These are phyloP conservation scores for Anastrepha obliqua DNA, from an alignment of 1,140 invertebrate species.

Conservation along the genomic window DNA sequence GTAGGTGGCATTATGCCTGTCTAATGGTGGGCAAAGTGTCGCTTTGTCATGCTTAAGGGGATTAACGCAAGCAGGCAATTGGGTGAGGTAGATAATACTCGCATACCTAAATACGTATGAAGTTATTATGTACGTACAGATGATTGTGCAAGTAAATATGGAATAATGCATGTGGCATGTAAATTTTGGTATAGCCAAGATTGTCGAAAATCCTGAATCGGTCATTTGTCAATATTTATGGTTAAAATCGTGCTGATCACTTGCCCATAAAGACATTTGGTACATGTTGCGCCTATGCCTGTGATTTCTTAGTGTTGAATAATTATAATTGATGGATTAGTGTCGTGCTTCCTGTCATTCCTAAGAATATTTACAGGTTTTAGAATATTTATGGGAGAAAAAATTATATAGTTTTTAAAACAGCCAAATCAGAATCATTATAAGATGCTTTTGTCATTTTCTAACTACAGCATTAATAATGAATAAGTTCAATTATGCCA, in stretches of 20 bases:
- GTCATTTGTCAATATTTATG: neutral
- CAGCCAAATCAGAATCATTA: no score
- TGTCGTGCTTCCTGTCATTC: neutral
- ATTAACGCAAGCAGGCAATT: constrained; percentile 16
- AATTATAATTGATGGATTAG: neutral
- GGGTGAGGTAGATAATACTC: neutral
- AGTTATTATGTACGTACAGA: neutral
- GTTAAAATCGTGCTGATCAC: neutral
- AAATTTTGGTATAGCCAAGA: neutral
- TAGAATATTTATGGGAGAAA: no score
- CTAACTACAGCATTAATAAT: no score
- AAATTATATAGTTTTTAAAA: no score
- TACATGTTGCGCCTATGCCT: neutral
- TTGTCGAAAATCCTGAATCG: neutral
- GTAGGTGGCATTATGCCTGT: constrained; percentile 43
- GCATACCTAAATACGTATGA: neutral
- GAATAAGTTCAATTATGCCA: no score
- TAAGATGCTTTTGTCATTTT: no score
- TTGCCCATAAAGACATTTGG: neutral
- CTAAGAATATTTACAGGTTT: no score
- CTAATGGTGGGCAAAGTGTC: constrained; percentile 46
- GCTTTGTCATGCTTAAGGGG: constrained; percentile 19
- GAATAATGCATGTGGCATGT: neutral
- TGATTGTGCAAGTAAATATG: no score
- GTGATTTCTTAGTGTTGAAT: constrained; percentile 1